Base-by-base conservation (phyloP, 1,140 invertebrate genomes). In the Formica selysi region DNA sequence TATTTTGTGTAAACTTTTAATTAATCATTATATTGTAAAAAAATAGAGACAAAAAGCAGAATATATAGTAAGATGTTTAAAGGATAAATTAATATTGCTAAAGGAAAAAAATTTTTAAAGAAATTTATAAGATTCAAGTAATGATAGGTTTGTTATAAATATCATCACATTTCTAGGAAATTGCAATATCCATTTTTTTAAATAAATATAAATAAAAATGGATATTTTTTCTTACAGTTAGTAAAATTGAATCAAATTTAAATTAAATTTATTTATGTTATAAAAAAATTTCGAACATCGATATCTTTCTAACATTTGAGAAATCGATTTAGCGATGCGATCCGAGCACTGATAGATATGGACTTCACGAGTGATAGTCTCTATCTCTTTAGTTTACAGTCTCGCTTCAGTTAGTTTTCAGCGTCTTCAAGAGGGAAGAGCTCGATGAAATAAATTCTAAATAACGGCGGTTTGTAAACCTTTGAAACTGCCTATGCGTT, bases 301-400 rank as follows among this genome's bases (percentile, higher is more conserved):
- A 7, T 41, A 4, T n/a, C 26, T 19, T 41, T 26, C 29, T 19
- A 22, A 36, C 26, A 7, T 16, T 10, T 11, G 11, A 11, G 2
- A 10, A 16, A 88, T 89, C 59, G 67, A 88, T 71, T 64, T 29
- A 16, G 48, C 19, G 38, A 32, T 4, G 32, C 32, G 44, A 57
- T 67, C n/a, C 26, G 19, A 51, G 51, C 38, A 44, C 36, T 67
- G 38, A 57, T 57, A 51, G 29, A 26, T 36, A 36, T 59, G 68
- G 16, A 81, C 71, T 87, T 87, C 78, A 87, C 67, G 68, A 70
- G 61, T 67, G 32, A 85, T 83, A 78, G 67, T 80, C 32, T 44
- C 73, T 62, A 54, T 41, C 59, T 57, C 41, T 57, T 85, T 76
- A 85, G 62, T 78, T 81, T 76, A 62, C 48, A 36, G 29, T 74